Evolutionary conservation across 1,140 invertebrate genomes (phyloP).

Genomic region (Euura saliciscinereae): DNA sequence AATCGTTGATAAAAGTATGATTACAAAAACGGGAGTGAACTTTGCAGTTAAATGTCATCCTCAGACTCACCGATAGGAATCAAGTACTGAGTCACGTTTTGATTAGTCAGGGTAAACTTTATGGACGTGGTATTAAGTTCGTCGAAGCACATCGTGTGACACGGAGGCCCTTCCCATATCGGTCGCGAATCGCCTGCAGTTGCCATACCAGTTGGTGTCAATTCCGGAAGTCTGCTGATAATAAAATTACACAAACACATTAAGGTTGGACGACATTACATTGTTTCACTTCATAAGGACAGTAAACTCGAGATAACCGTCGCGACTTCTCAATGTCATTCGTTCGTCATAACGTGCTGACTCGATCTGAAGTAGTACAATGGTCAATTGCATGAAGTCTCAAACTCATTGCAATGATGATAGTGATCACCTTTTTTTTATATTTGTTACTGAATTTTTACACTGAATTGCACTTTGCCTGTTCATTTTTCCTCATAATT

Average conservation of each 20-base stretch:
- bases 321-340: not conserved
- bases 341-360: not conserved
- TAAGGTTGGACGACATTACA: not conserved
- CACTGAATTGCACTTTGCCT: too few species aligned
- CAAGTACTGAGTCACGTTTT: not conserved
- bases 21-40: too few species aligned
- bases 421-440: too few species aligned
- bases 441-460: too few species aligned
- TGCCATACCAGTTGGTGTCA: not conserved
- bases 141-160: not conserved
- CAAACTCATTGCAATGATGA: too few species aligned
- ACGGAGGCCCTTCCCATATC: not conserved
- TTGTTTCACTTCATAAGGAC: not conserved
- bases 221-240: not conserved
- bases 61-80: not conserved
- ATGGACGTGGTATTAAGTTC: not conserved
- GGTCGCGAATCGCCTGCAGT: not conserved
- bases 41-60: too few species aligned
- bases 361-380: too few species aligned
- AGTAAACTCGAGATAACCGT: not conserved
- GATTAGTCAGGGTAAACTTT: not conserved
- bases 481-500: too few species aligned
- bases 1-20: too few species aligned
- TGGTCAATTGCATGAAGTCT: too few species aligned
- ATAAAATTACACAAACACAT: not conserved